A percentile compares a stretch with the other conserved stretches of the same genome.
Evolutionary conservation across 2,888 invertebrate genomes (phyloP).

Genomic region (Isotomurus palustris): DNA sequence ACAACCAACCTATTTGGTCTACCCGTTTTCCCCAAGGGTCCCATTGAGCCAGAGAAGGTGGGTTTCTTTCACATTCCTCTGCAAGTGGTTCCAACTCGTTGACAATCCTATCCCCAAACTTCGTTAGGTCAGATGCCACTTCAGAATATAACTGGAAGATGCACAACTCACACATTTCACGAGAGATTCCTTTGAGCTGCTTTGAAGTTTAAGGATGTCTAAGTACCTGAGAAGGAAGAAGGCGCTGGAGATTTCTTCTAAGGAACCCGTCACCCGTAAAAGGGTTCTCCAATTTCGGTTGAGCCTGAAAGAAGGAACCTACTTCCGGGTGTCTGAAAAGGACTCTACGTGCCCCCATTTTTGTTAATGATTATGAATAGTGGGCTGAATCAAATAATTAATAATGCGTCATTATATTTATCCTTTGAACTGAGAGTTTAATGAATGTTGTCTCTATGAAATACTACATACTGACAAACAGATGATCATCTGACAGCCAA

Average conservation of each 20-base stretch:
- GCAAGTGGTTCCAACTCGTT: constrained; percentile 53
- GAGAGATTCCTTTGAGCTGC: not conserved
- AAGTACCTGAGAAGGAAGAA: constrained; percentile 48
- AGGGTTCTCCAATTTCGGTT: constrained; percentile 51
- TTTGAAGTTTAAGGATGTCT: not conserved
- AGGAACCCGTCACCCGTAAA: constrained; percentile 50
- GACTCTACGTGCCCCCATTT: constrained; percentile 2
- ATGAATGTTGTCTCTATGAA: too few species aligned
- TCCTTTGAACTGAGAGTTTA: too few species aligned
- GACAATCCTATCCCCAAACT: constrained; percentile 54
- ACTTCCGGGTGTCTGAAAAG: constrained; percentile 40
- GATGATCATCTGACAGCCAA: too few species aligned
- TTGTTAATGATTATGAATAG: too few species aligned
- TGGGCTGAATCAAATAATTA: too few species aligned
- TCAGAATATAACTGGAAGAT: constrained; percentile 18
- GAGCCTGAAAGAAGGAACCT: constrained; percentile 50
- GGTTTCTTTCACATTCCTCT: constrained; percentile 53
- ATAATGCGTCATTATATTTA: too few species aligned
- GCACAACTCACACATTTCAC: too few species aligned
- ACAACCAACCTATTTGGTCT: constrained; percentile 53
- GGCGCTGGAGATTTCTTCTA: constrained; percentile 49
- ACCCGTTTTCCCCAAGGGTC: constrained; percentile 56
- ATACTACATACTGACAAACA: too few species aligned
- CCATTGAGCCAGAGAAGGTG: constrained; percentile 52
- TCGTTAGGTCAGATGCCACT: constrained; percentile 51